Evolutionary conservation across 2,113 vertebrate species (phyloP), one percentile per base, ranked within the genome.

Genomic region (Tonatia bakeri): DNA sequence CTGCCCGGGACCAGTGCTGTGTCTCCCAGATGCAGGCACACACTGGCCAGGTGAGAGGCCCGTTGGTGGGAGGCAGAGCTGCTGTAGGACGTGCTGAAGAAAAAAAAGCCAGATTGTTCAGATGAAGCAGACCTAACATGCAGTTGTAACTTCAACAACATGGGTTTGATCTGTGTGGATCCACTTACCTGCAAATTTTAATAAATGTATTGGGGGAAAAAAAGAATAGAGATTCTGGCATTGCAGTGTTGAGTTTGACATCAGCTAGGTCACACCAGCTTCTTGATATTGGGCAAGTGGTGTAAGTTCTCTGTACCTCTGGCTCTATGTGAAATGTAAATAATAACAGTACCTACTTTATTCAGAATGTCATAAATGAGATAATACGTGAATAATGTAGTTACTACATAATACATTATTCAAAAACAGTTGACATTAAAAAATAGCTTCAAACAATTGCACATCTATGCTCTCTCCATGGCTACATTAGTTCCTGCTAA

Each of bases 1-100:
- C 14, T 2, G 19, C 45, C 28, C 16, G 10, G 31, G 84, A 28
- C 24, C 4, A 1, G 2, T 3, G 38, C 61, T 31, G 0, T 7
- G 10, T 79, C 43, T 33, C 56, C 7, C 12, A 36, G 43, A 22
- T 5, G 5, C 12, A 5, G 80, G 20, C 14, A 16, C 11, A 12
- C 31, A 24, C 7, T 11, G 52, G 36, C 52, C 83, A 16, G 10
- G 56, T 47, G 45, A 81, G 2, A 11, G 47, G 20, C 45, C 33
- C 5, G 31, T 20, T 33, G 11, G 43, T 20, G 31, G 52, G 26
- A 80, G 54, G 24, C 64, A 79, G 72, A 80, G 31, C 31, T 65
- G 45, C 80, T 22, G 0, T 9, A 45, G 22, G 28, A n/a, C 9
- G 2, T 40, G 56, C 36, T n/a, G 38, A 16, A 26, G 64, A 24